Conservation (phyloP, 2,797 vertebrate species). For the Labeo calbasu region DNA sequence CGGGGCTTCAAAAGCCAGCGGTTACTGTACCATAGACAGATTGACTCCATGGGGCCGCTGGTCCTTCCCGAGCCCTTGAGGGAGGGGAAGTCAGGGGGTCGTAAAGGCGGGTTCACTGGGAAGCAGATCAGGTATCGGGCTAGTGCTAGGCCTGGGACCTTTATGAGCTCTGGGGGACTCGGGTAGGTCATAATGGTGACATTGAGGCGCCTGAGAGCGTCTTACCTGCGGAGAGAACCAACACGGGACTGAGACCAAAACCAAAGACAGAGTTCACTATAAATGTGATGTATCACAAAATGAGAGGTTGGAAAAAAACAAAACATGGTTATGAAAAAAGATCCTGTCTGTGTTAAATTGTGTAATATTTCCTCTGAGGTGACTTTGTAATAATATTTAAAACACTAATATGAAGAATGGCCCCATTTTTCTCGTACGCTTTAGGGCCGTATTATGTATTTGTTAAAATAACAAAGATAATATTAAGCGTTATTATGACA, state of each 20-base stretch:
- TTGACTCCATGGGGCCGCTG: constrained; percentile 45
- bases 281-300: constrained; percentile 32
- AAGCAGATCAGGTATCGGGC: constrained; percentile 64
- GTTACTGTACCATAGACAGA: constrained; percentile 51
- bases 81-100: constrained; percentile 58
- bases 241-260: constrained; percentile 12
- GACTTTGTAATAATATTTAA: constrained; percentile 49
- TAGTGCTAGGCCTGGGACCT: constrained; percentile 54
- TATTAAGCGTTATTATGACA: neutral
- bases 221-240: constrained; percentile 43
- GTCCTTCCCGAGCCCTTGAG: constrained; percentile 52
- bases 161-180: constrained; percentile 53
- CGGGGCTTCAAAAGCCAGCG: constrained; percentile 33
- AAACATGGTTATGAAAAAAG: constrained; percentile 34
- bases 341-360: neutral
- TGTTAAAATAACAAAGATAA: constrained; percentile 17
- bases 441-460: neutral
- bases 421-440: constrained; percentile 10
- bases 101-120: constrained; percentile 48
- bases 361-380: constrained; percentile 25
- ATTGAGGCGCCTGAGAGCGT: constrained; percentile 28
- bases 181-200: constrained; percentile 47
- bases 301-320: constrained; percentile 42
- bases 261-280: constrained; percentile 14
- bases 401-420: constrained; percentile 19